Conservation (phyloP, 2,888 invertebrate species). For the Ectemnius lituratus region DNA sequence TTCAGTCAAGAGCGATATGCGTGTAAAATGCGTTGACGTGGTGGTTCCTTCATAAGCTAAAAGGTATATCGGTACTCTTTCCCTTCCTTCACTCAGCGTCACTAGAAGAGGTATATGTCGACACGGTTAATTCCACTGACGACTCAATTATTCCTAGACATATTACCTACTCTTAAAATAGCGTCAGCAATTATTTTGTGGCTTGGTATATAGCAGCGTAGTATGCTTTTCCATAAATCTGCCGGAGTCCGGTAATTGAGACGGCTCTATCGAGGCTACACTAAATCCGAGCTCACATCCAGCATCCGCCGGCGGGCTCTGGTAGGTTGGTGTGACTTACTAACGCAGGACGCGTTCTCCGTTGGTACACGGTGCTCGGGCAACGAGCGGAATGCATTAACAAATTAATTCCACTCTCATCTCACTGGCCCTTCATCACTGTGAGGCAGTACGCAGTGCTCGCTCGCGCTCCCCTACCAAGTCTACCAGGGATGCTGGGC, state of each 20-base stretch:
- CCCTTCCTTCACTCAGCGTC: not conserved
- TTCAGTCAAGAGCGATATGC: conserved; percentile 16
- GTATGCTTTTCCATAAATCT: conserved; percentile 54
- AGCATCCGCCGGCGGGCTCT: conserved; percentile 32
- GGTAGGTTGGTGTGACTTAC: conserved; percentile 48
- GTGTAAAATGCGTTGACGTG: conserved; percentile 17
- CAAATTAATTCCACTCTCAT: conserved; percentile 60
- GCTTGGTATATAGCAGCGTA: conserved; percentile 16
- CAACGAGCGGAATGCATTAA: conserved; percentile 53
- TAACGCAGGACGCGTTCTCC: conserved; percentile 45
- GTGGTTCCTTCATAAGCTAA: no score
- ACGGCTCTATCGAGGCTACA: conserved; percentile 58
- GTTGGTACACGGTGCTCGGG: conserved; percentile 29
- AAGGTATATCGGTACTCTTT: not conserved
- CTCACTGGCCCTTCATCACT: conserved; percentile 49
- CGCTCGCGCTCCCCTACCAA: conserved; percentile 10
- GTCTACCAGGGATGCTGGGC: conserved; percentile 40
- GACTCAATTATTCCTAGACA: conserved; percentile 35
- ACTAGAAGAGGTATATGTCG: no score
- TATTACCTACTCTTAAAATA: no score
- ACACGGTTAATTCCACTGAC: conserved; percentile 17
- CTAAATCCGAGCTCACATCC: conserved; percentile 51
- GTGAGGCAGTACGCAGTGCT: conserved; percentile 14
- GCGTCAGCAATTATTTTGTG: no score
- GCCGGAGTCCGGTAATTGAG: conserved; percentile 54